Base-by-base conservation (phyloP, 2,113 vertebrate genomes). In the Anhinga rufa region DNA sequence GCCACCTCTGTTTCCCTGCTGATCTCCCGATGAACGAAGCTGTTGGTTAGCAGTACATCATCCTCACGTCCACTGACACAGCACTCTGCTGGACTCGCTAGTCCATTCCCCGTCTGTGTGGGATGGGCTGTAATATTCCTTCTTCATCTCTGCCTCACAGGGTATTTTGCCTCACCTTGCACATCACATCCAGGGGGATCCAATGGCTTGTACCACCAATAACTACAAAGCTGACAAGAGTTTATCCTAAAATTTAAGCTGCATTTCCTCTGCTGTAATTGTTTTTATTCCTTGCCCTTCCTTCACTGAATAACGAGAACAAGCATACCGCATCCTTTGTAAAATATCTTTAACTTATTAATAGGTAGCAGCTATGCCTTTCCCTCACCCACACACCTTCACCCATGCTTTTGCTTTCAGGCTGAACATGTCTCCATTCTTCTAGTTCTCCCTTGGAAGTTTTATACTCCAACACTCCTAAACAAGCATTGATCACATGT, bases 341-440 rank as follows among this genome's bases (percentile, higher is more conserved):
- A 69, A 91, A 58, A 34, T 80, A 25, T 55, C 64, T 88, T 90
- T 57, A 52, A 57, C 17, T 84, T 86, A 42, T 49, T n/a, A 86
- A 38, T 8, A 90, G 17, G 42, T 42, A 54, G 36, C n/a, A 91
- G 66, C 71, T 77, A 24, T 70, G 40, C 16, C 49, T 54, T 86
- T 69, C 25, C 34, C 34, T 77, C 51, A 51, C 55, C 32, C 34
- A 54, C 5, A 9, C 62, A 79, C 15, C 32, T 82, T 90, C 38
- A 64, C 6, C 17, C n/a, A 20, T n/a, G 48, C 9, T 76, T 85
- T 87, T 90, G 25, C 25, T 75, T 85, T 77, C 62, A 65, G 49
- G 15, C 22, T 69, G 40, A 92, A 69, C 31, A 52, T 0, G 0
- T 57, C 57, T 64, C 52, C 1, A 0, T 46, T 85, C 25, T 68